These are phyloP conservation scores for Bombus haemorrhoidalis DNA, from an alignment of 1,140 invertebrate genomes.

Conservation along the genomic window DNA sequence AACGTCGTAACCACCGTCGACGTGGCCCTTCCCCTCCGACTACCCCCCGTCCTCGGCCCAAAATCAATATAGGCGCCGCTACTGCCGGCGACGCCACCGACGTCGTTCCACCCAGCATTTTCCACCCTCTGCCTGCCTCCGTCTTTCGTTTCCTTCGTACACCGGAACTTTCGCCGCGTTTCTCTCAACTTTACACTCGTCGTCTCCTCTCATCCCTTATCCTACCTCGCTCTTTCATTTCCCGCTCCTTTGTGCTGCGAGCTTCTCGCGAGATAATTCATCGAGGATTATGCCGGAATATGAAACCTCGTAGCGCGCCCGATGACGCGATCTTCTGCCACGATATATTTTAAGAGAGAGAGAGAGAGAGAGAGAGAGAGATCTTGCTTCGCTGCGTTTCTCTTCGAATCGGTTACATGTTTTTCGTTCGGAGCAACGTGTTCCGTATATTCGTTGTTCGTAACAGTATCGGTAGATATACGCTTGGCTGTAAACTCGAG, in stretches of 20 bases:
- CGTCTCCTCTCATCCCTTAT: not conserved
- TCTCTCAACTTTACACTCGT: slow-evolving; percentile 23
- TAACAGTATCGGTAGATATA: no score
- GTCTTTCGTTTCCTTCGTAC: slow-evolving; percentile 17
- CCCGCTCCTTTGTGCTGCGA: not conserved
- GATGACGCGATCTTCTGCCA: no score
- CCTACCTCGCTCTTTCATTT: not conserved
- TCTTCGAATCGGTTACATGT: no score
- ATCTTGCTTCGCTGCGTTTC: no score
- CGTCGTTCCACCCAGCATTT: slow-evolving; percentile 55
- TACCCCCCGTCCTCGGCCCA: slow-evolving; percentile 45
- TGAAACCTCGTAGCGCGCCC: no score
- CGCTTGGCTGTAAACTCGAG: no score
- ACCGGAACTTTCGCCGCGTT: slow-evolving; percentile 18
- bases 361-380: no score
- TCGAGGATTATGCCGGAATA: no score
- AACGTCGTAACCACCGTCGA: not conserved
- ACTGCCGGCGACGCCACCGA: slow-evolving; percentile 49
- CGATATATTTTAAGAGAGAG: no score
- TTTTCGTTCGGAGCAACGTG: no score
- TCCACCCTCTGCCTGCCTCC: slow-evolving; percentile 44
- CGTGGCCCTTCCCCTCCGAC: slow-evolving; percentile 24
- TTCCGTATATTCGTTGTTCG: no score
- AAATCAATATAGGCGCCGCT: slow-evolving; percentile 68
- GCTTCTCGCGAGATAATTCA: not conserved